These are phyloP conservation scores for Sebastes trivittatus DNA, from an alignment of 2,797 vertebrate genomes.

Conservation along the genomic window DNA sequence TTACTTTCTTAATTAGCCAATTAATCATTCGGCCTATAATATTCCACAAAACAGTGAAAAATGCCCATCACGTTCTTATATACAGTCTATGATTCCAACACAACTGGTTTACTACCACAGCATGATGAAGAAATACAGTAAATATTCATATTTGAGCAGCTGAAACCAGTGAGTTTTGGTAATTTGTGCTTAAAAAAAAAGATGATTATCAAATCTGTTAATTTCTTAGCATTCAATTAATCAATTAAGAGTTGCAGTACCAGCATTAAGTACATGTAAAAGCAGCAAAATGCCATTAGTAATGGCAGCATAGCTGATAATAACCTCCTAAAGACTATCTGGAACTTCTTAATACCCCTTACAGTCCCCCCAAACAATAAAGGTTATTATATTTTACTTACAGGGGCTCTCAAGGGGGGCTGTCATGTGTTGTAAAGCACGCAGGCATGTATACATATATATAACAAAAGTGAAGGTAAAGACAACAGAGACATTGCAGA, in stretches of 20 bases:
- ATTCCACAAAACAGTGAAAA: neutral
- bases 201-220: neutral
- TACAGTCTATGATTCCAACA: too few relatives aligned
- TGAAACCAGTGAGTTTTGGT: neutral
- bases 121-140: too few relatives aligned
- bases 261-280: neutral
- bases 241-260: neutral
- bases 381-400: neutral
- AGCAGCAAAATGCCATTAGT: neutral
- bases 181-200: neutral
- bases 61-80: neutral
- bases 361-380: neutral
- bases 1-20: neutral
- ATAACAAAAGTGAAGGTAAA: conserved; percentile 11
- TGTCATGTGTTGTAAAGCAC: neutral
- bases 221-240: neutral
- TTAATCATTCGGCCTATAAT: neutral
- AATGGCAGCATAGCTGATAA: neutral
- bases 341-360: neutral
- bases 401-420: neutral
- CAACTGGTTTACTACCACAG: too few relatives aligned
- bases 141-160: neutral
- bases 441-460: neutral
- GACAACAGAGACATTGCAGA: conserved; percentile 24
- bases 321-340: neutral